Evolutionary conservation across 2,888 invertebrate species (phyloP).

Genomic region (Drosophila putrida): DNA sequence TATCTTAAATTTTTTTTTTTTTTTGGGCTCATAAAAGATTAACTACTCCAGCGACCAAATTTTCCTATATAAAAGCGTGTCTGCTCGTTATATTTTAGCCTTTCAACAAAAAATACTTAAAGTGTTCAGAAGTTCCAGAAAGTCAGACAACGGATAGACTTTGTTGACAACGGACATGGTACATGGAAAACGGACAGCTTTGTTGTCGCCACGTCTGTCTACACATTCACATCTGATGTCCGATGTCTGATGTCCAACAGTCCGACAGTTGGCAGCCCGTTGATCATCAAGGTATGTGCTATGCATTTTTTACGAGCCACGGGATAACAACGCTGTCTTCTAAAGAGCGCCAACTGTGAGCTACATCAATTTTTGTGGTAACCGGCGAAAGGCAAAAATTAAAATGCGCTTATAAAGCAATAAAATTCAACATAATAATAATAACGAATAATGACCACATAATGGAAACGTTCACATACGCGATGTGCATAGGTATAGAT

Average conservation of each 20-base stretch:
- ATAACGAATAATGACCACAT: conserved; percentile 65
- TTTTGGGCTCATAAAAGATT: too few species aligned
- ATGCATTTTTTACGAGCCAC: conserved; percentile 72
- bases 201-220: conserved; percentile 24
- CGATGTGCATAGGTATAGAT: conserved; percentile 14
- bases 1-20: too few species aligned
- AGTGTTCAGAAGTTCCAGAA: conserved; percentile 41
- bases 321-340: conserved; percentile 33
- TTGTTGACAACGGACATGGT: conserved; percentile 79
- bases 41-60: too few species aligned
- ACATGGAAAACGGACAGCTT: conserved; percentile 61
- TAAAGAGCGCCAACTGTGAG: conserved; percentile 41
- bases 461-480: conserved; percentile 50
- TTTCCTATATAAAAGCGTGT: background rate
- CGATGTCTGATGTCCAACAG: conserved; percentile 3
- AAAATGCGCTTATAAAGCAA: conserved; percentile 82
- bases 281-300: conserved; percentile 77
- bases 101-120: conserved; percentile 80
- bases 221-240: conserved; percentile 7
- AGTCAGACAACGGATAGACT: conserved; percentile 34
- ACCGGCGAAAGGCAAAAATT: conserved; percentile 78
- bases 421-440: conserved; percentile 76
- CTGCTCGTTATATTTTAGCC: conserved; percentile 79
- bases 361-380: conserved; percentile 60
- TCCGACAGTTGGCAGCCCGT: conserved; percentile 66